Base-by-base conservation (phyloP, 2,888 invertebrate genomes). In the Protonemura montana region DNA sequence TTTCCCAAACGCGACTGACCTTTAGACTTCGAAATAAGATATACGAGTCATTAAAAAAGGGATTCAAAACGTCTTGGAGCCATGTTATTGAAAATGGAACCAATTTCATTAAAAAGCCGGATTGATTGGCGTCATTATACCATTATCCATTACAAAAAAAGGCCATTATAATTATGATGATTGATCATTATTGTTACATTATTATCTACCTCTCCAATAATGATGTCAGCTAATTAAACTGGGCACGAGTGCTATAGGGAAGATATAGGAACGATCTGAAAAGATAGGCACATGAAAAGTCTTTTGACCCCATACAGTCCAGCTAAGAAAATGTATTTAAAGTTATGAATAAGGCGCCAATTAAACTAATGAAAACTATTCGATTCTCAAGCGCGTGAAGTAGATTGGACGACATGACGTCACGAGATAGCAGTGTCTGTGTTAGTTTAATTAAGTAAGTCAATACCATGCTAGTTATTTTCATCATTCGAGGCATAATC, bases 131-230 rank as follows among this genome's bases (percentile, higher is more conserved):
- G 59, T 59, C 59, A 59, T 59, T 59, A 59, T 59, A 21, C 2
- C 59, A 59, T 59, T 59, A 59, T 21, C 59, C 7, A 16, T 59
- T 16, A 16, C 5, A 35, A 59, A 13, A 59, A 59, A 21, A 59
- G 41, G 41, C 59, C 21, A 59, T 59, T 59, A 7, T 59, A 10
- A 59, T 59, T 59, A 59, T 59, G 59, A 59, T 59, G 59, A 59
- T 59, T 59, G 59, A 59, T 59, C 59, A 59, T 59, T 59, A 59
- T 59, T 59, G 59, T 59, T 59, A 21, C 59, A 59, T 59, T 59
- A 21, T 21, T 59, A 59, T 59, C 13, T 59, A 59, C 59, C 59
- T 59, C 21, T 59, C 59, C 3, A 59, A 59, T 59, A 59, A 59
- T 59, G 59, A 59, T 59, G 59, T 59, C 59, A 59, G 59, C 13